Evolutionary conservation across 2,888 invertebrate genomes (phyloP).

Genomic region (Norana najaformis): DNA sequence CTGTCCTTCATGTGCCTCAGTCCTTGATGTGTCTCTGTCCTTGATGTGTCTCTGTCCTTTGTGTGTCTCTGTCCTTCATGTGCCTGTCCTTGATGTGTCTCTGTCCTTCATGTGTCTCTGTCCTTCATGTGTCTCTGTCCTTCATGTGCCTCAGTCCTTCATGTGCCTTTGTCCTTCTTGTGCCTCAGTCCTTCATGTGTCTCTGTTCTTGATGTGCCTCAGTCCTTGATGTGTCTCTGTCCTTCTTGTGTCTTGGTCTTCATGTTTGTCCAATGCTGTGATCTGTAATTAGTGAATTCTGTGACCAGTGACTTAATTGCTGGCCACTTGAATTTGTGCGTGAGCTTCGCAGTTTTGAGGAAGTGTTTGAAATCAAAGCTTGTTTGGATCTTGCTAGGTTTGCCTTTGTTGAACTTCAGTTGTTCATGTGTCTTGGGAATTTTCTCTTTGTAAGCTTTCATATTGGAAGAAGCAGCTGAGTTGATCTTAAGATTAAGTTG

Average conservation of each 20-base stretch:
- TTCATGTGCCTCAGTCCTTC: neutral
- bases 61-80: conserved; percentile 14
- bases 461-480: neutral
- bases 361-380: neutral
- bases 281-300: too few species aligned
- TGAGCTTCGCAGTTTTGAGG: neutral
- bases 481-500: too few species aligned
- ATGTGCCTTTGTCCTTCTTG: conserved; percentile 17
- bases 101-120: neutral
- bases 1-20: too few species aligned
- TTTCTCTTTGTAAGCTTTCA: neutral
- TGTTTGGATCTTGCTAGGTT: neutral
- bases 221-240: too few species aligned
- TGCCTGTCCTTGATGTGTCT: too few species aligned
- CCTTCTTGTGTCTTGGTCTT: neutral
- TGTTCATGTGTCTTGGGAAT: too few species aligned
- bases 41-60: neutral
- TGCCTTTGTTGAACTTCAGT: neutral
- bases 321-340: neutral
- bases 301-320: too few species aligned
- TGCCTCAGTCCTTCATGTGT: too few species aligned
- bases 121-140: conserved; percentile 9
- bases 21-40: too few species aligned
- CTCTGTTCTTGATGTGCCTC: too few species aligned
- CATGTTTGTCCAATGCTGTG: too few species aligned